Evolutionary conservation across 1,140 invertebrate species (phyloP).

Genomic region (Drosophila santomea): DNA sequence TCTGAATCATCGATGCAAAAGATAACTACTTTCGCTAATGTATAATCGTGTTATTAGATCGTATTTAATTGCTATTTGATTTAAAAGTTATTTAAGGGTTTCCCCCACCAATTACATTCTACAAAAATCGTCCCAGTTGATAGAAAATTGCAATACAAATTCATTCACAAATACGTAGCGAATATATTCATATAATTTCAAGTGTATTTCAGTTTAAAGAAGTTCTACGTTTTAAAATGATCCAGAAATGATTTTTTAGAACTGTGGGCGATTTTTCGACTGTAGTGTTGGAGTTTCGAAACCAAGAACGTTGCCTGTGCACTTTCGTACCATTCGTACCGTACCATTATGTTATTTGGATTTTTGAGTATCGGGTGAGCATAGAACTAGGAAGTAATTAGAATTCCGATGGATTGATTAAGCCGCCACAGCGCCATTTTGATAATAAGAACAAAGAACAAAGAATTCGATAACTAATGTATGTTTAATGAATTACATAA

Average conservation of each 20-base stretch:
- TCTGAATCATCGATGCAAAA: neutral
- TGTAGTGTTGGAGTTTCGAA: neutral
- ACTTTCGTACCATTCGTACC: neutral
- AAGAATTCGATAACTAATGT: slow-evolving; percentile 22
- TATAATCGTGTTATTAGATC: neutral
- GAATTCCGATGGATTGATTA: slow-evolving; percentile 1
- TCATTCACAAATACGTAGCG: too few relatives aligned
- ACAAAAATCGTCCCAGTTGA: too few relatives aligned
- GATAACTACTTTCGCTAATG: neutral
- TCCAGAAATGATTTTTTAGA: neutral
- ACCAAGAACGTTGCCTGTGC: neutral
- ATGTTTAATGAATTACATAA: slow-evolving; percentile 30
- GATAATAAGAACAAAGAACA: slow-evolving; percentile 21
- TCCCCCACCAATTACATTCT: too few relatives aligned
- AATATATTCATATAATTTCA: too few relatives aligned
- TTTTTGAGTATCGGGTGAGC: slow-evolving; percentile 14
- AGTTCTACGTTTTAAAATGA: too few relatives aligned
- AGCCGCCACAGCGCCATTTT: slow-evolving; percentile 34
- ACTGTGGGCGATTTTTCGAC: neutral
- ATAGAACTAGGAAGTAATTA: slow-evolving; percentile 7
- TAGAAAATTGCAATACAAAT: too few relatives aligned
- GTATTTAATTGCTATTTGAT: neutral
- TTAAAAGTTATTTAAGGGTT: neutral
- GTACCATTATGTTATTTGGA: neutral
- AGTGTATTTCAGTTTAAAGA: too few relatives aligned